Evolutionary conservation across 2,113 vertebrate genomes (phyloP).

Genomic region (Okapia johnstoni): DNA sequence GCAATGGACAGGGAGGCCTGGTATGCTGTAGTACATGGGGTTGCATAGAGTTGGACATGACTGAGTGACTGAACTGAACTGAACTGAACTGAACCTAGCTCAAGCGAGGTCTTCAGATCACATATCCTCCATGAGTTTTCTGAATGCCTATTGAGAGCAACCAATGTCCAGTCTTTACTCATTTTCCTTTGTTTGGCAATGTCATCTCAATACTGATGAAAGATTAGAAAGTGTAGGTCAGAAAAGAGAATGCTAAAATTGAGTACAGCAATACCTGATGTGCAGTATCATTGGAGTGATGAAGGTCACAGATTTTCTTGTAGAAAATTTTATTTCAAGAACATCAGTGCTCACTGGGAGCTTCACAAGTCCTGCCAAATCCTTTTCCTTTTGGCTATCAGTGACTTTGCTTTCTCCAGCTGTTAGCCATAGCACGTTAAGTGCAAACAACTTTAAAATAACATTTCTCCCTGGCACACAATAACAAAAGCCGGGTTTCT

Average conservation of each 20-base stretch:
- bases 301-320: neutral
- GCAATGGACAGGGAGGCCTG: neutral
- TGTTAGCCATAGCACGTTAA: neutral
- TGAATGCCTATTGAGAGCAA: neutral
- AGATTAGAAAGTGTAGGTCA: neutral
- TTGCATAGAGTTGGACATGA: neutral
- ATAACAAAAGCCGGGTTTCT: neutral
- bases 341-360: neutral
- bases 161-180: neutral
- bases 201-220: neutral
- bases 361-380: neutral
- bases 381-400: neutral
- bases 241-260: neutral
- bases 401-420: neutral
- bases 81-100: neutral
- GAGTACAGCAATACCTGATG: neutral
- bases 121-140: neutral
- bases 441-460: constrained; percentile 41
- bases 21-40: neutral
- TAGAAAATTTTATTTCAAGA: constrained; percentile 13
- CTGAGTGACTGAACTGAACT: neutral
- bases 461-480: neutral
- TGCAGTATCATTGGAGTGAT: neutral
- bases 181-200: neutral
- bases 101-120: neutral